Percentiles rank a stretch among this genome's conserved stretches.
Conservation (phyloP, 2,113 vertebrate genomes). For the Pica pica region DNA sequence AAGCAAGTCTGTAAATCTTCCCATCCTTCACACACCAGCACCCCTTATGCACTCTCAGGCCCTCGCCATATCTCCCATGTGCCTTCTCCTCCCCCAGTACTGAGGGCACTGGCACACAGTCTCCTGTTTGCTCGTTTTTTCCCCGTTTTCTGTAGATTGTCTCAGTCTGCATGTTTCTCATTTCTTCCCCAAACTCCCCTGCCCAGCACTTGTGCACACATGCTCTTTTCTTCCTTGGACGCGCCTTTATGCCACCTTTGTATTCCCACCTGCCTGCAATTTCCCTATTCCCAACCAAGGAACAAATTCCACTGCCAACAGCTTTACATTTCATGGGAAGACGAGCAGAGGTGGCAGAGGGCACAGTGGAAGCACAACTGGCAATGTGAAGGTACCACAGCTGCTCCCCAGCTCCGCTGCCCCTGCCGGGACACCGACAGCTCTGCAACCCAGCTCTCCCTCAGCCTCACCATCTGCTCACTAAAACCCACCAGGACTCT, state of each 20-base stretch:
- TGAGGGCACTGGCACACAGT: not conserved
- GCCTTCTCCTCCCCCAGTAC: rapidly evolving
- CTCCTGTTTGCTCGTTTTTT: not conserved
- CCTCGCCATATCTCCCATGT: rapidly evolving
- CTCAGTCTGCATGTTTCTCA: not conserved
- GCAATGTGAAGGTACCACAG: not conserved
- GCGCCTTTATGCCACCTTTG: not conserved
- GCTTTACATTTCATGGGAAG: not conserved
- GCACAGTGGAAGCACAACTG: rapidly evolving
- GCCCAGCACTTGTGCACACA: not conserved
- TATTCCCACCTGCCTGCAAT: not conserved
- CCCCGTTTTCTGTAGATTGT: rapidly evolving
- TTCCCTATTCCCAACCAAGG: not conserved
- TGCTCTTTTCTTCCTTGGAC: not conserved
- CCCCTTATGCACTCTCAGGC: not conserved
- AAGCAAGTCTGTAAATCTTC: not conserved
- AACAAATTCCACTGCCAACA: not conserved
- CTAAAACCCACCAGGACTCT: not conserved
- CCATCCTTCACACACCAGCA: not conserved
- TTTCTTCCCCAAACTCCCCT: not conserved
- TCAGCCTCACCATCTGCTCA: not conserved
- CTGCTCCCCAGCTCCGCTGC: not conserved
- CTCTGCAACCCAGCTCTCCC: rapidly evolving
- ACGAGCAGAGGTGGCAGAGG: not conserved
- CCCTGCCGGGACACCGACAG: not conserved